phyloP scores from a whole-genome alignment of 2,797 vertebrate genomes.

The Dipus sagitta region DNA sequence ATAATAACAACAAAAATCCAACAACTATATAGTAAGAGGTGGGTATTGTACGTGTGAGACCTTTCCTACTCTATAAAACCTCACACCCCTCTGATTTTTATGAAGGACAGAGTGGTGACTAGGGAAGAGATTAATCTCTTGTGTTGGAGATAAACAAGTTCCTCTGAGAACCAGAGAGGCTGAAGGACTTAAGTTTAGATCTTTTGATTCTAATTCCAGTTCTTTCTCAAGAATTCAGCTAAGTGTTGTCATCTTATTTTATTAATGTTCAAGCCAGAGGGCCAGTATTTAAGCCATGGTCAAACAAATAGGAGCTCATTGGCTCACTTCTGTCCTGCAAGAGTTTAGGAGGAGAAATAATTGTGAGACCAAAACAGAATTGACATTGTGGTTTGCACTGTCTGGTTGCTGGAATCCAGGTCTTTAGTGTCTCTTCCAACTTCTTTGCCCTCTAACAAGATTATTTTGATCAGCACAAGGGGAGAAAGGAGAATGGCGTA shows the following conservation, averaged over 20 bases:
- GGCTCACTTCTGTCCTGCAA: not conserved
- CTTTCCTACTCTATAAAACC: not conserved
- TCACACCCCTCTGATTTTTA: slow-evolving; percentile 24
- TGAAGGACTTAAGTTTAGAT: not conserved
- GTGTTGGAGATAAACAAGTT: not conserved
- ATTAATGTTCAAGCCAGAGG: not conserved
- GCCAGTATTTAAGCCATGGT: not conserved
- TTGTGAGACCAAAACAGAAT: slow-evolving; percentile 67
- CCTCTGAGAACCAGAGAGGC: not conserved
- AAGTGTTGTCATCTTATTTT: not conserved
- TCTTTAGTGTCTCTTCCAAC: not conserved
- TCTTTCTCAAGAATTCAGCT: not conserved
- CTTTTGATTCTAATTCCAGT: not conserved
- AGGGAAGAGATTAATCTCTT: slow-evolving; percentile 5
- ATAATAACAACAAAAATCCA: not conserved
- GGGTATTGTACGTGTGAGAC: not conserved
- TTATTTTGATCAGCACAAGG: slow-evolving; percentile 33
- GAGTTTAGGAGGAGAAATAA: slow-evolving; percentile 33
- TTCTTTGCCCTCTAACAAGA: not conserved
- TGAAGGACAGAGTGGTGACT: slow-evolving; percentile 15
- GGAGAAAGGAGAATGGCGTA: not conserved
- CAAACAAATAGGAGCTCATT: not conserved
- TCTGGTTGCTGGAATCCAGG: slow-evolving; percentile 57
- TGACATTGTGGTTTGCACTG: slow-evolving; percentile 14
- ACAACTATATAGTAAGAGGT: not conserved